Evolutionary conservation across 2,888 invertebrate genomes (phyloP).

Genomic region (Tupiocoris notatus): DNA sequence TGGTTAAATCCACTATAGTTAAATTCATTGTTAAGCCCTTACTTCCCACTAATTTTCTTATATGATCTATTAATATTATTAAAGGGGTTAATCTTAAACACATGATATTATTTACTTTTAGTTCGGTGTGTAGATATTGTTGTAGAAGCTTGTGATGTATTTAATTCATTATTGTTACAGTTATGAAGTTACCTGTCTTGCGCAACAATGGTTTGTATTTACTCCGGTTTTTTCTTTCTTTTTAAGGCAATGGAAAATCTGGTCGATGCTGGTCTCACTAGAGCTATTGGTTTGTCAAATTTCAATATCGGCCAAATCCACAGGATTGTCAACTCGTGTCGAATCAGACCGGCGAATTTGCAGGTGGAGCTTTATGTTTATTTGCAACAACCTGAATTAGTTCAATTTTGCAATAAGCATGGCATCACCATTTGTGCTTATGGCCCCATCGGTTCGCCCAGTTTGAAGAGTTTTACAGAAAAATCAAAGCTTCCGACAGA

Average conservation of each 20-base stretch:
- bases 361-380: slow-evolving; percentile 59
- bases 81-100: too few species aligned
- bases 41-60: too few species aligned
- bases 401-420: slow-evolving; percentile 56
- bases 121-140: too few species aligned
- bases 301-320: slow-evolving; percentile 72
- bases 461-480: slow-evolving; percentile 21
- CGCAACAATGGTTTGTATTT: too few species aligned
- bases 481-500: slow-evolving; percentile 10
- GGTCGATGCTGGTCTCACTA: slow-evolving; percentile 65
- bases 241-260: slow-evolving; percentile 66
- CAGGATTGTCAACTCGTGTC: slow-evolving; percentile 62
- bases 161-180: too few species aligned
- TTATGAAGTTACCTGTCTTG: too few species aligned
- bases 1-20: too few species aligned
- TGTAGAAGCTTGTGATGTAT: too few species aligned
- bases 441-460: slow-evolving; percentile 75
- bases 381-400: slow-evolving; percentile 55
- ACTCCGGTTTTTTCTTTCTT: neutral
- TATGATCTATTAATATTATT: too few species aligned
- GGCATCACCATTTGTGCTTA: slow-evolving; percentile 74
- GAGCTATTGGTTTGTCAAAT: slow-evolving; percentile 82
- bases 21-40: too few species aligned
- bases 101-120: too few species aligned
- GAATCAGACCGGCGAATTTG: slow-evolving; percentile 63